Percentiles rank a stretch among this genome's conserved stretches.
Evolutionary conservation across 2,113 vertebrate species (phyloP).

Genomic region (Archocentrus centrarchus): DNA sequence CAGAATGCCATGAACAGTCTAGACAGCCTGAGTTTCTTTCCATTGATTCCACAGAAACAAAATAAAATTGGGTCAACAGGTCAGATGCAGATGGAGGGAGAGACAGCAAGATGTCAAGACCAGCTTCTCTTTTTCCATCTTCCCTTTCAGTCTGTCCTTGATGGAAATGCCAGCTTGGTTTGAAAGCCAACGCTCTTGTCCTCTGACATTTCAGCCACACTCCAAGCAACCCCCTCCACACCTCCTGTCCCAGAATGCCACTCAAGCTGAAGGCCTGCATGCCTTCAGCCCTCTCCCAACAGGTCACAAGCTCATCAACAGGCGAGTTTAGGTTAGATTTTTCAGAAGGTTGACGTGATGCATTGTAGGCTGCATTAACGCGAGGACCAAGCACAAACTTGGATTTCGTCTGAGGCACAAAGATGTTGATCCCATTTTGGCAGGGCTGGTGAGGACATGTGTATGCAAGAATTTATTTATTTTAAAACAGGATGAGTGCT

Average conservation of each 20-base stretch:
- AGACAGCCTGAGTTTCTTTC: not conserved
- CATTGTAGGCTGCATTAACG: not conserved
- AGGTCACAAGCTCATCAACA: conserved; percentile 28
- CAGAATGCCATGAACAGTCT: no score
- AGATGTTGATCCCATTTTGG: conserved; percentile 16
- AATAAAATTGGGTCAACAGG: not conserved
- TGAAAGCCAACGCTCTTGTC: conserved; percentile 75
- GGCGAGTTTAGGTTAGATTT: conserved; percentile 43
- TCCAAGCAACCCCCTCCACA: not conserved
- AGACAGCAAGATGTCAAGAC: conserved; percentile 32
- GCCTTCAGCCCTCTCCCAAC: not conserved
- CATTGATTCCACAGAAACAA: conserved; percentile 9
- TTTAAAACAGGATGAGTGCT: not conserved
- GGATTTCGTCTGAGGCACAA: conserved; percentile 27
- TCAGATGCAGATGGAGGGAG: conserved; percentile 28
- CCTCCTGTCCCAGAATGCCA: conserved; percentile 2
- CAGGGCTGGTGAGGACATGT: not conserved
- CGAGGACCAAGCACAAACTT: not conserved
- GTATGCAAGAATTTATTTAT: not conserved
- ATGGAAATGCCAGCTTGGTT: conserved; percentile 77
- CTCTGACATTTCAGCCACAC: conserved; percentile 69
- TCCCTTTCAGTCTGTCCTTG: conserved; percentile 51
- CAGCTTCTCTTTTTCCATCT: conserved; percentile 46
- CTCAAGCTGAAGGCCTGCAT: not conserved
- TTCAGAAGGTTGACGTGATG: not conserved